Conservation (phyloP, 1,140 invertebrate genomes). For the Popillia japonica region DNA sequence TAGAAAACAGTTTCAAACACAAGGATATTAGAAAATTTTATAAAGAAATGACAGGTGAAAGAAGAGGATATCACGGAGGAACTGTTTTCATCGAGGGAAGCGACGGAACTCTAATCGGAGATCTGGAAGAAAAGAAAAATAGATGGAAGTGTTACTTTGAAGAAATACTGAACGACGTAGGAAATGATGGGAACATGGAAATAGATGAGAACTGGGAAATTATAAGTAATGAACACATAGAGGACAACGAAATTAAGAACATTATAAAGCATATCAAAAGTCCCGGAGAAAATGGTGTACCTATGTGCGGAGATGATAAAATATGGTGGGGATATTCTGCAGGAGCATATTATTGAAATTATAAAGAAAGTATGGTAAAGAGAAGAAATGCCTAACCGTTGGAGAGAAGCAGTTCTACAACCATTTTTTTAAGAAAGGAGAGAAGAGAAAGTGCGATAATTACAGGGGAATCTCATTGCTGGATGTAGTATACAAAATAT, state of each 20-base stretch:
- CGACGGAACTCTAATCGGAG: not conserved
- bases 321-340: not conserved
- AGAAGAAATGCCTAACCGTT: not conserved
- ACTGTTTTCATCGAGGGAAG: not conserved
- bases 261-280: not conserved
- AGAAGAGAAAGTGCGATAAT: not conserved
- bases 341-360: not conserved
- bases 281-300: not conserved
- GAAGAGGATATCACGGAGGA: not conserved
- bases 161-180: not conserved
- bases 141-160: not conserved
- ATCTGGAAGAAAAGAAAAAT: not conserved
- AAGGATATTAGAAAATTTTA: slow-evolving; percentile 12
- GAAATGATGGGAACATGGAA: not conserved
- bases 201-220: not conserved
- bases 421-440: not conserved
- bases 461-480: slow-evolving; percentile 1
- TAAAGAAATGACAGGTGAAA: not conserved
- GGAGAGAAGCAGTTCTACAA: not conserved
- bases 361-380: not conserved
- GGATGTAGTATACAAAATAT: slow-evolving; percentile 6
- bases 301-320: not conserved
- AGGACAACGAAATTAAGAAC: not conserved
- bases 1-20: not conserved
- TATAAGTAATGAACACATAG: not conserved